These are phyloP conservation scores for Lepidostoma basale DNA, from an alignment of 1,140 invertebrate species.

Conservation along the genomic window DNA sequence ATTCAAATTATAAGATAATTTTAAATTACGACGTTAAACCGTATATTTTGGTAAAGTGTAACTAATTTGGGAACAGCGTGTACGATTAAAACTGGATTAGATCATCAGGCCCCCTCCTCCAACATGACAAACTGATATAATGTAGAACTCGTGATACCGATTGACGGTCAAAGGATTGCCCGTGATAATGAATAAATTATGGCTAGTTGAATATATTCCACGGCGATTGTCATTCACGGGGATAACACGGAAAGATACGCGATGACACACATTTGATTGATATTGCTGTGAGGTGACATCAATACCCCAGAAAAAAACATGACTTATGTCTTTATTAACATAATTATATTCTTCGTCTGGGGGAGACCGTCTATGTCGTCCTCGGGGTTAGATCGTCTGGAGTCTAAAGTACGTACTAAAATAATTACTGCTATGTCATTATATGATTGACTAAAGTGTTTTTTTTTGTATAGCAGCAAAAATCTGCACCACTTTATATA, in stretches of 20 bases:
- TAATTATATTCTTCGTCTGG: too few relatives aligned
- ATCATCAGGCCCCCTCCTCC: not conserved
- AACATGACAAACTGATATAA: conserved; percentile 9
- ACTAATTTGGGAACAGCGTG: not conserved
- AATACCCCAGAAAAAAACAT: conserved; percentile 4
- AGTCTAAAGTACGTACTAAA: too few relatives aligned
- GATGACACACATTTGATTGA: conserved; percentile 12
- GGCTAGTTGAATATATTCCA: not conserved
- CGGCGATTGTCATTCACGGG: conserved; percentile 9
- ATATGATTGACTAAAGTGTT: too few relatives aligned
- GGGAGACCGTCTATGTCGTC: too few relatives aligned
- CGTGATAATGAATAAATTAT: conserved; percentile 5
- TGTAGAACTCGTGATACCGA: conserved; percentile 4
- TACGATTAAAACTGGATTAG: not conserved
- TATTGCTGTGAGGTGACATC: conserved; percentile 10
- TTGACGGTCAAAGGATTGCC: conserved; percentile 14
- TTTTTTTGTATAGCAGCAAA: too few relatives aligned
- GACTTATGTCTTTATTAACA: too few relatives aligned
- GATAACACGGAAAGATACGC: conserved; percentile 10
- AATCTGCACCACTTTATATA: too few relatives aligned
- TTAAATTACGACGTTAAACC: too few relatives aligned
- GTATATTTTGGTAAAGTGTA: too few relatives aligned
- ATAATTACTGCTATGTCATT: too few relatives aligned
- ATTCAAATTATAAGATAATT: too few relatives aligned
- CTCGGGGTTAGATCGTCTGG: too few relatives aligned